Percentiles rank a stretch among this genome's conserved stretches.
phyloP scores from a whole-genome alignment of 35 echinoderm and acorn worm species.

The Nesometra sesokonis region DNA sequence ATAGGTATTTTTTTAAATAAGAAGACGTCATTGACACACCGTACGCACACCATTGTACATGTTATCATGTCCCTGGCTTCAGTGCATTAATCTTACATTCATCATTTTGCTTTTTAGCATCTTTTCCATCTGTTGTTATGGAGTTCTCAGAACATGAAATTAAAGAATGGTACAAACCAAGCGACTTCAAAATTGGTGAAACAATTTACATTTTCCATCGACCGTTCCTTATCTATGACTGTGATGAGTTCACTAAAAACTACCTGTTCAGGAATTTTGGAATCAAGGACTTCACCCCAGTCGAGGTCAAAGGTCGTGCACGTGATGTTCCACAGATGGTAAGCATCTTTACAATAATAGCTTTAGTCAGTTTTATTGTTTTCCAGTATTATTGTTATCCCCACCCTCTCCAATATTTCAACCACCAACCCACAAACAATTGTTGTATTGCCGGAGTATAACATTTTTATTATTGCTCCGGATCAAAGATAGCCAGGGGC shows the following conservation, averaged over 20 bases:
- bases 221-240: constrained; percentile 91
- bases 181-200: constrained; percentile 69
- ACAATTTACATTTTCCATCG: constrained; percentile 85
- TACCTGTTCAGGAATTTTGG: constrained; percentile 60
- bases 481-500: no score
- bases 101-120: constrained; percentile 41
- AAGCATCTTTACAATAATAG: not conserved
- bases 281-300: constrained; percentile 50
- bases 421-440: no score
- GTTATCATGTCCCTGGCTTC: no score
- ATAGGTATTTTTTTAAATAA: no score
- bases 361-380: no score
- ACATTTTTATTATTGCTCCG: no score
- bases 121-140: constrained; percentile 94
- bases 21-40: no score
- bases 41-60: no score
- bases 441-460: no score
- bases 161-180: constrained; percentile 77
- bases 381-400: no score
- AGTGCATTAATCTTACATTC: no score
- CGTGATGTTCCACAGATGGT: constrained; percentile 40
- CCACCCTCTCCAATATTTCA: no score
- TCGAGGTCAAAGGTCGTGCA: constrained; percentile 41
- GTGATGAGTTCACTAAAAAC: constrained; percentile 72
- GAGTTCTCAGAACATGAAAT: constrained; percentile 92